phyloP scores from a whole-genome alignment of 2,113 vertebrate genomes.

The Charina bottae region DNA sequence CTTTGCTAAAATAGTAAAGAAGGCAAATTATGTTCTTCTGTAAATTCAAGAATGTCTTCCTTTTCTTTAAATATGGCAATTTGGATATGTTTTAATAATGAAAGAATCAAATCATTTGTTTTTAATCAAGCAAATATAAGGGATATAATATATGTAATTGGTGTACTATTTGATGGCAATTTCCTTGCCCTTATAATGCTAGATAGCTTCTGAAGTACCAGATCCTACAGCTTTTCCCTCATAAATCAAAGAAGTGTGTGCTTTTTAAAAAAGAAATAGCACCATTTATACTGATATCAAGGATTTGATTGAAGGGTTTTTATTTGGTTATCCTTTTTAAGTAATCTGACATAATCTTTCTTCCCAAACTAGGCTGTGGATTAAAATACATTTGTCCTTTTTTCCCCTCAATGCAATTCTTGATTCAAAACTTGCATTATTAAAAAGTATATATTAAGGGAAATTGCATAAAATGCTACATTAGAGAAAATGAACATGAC shows the following conservation, averaged over 20 bases:
- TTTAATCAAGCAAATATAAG: slow-evolving; percentile 18
- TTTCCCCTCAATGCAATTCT: too few relatives aligned
- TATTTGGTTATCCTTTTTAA: too few relatives aligned
- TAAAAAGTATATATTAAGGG: too few relatives aligned
- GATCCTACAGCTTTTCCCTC: background rate
- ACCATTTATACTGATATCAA: background rate
- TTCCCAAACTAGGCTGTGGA: too few relatives aligned
- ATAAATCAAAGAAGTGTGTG: background rate
- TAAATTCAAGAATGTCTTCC: background rate
- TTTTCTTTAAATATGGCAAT: background rate
- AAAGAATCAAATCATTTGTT: background rate
- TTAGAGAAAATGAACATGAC: too few relatives aligned
- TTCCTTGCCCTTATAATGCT: background rate
- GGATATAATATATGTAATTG: slow-evolving; percentile 14
- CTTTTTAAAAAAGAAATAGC: background rate
- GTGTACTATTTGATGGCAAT: slow-evolving; percentile 7
- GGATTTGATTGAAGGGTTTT: too few relatives aligned
- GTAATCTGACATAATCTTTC: too few relatives aligned
- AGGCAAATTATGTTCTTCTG: background rate
- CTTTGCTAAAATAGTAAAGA: background rate
- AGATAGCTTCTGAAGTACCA: slow-evolving; percentile 1
- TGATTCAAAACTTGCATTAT: too few relatives aligned
- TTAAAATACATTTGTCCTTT: too few relatives aligned
- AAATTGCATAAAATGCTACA: too few relatives aligned
- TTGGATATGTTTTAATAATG: background rate